Conservation (phyloP, 2,888 invertebrate species). For the Tricholauxania praeusta region DNA sequence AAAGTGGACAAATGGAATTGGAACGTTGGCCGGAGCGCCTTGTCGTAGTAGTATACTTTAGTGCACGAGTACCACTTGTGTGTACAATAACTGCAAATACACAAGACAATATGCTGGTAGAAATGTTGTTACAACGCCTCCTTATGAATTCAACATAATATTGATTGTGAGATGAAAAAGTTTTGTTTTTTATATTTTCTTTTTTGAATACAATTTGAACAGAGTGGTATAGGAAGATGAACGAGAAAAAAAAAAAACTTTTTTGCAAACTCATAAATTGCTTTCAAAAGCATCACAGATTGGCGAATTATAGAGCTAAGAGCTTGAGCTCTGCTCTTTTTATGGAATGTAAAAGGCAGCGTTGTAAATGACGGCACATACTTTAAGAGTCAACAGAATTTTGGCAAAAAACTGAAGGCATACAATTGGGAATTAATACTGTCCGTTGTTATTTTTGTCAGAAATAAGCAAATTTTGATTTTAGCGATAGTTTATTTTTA, state of each 20-base stretch:
- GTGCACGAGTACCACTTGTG: too few relatives aligned
- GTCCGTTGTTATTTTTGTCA: too few relatives aligned
- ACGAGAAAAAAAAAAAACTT: not conserved
- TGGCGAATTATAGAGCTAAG: not conserved
- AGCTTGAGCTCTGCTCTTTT: slow-evolving; percentile 20
- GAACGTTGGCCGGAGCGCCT: too few relatives aligned
- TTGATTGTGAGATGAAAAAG: slow-evolving; percentile 21
- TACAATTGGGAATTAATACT: too few relatives aligned
- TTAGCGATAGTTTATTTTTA: too few relatives aligned
- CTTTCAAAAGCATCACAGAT: too few relatives aligned
- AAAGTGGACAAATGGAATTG: too few relatives aligned
- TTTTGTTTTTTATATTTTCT: not conserved
- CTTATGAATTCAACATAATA: slow-evolving; percentile 34
- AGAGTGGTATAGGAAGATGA: not conserved
- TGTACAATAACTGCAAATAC: not conserved
- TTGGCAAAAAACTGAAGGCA: too few relatives aligned
- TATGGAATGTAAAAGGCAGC: slow-evolving; percentile 27
- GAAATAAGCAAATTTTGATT: too few relatives aligned
- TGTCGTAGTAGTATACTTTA: too few relatives aligned
- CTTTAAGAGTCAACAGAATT: not conserved
- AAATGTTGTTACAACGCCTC: slow-evolving; percentile 31
- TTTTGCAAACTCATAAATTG: too few relatives aligned
- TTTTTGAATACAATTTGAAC: not conserved
- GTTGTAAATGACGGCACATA: slow-evolving; percentile 5
- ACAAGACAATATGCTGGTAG: slow-evolving; percentile 6